phyloP scores from a whole-genome alignment of 2,797 vertebrate genomes.

The Cirrhinus molitorella region DNA sequence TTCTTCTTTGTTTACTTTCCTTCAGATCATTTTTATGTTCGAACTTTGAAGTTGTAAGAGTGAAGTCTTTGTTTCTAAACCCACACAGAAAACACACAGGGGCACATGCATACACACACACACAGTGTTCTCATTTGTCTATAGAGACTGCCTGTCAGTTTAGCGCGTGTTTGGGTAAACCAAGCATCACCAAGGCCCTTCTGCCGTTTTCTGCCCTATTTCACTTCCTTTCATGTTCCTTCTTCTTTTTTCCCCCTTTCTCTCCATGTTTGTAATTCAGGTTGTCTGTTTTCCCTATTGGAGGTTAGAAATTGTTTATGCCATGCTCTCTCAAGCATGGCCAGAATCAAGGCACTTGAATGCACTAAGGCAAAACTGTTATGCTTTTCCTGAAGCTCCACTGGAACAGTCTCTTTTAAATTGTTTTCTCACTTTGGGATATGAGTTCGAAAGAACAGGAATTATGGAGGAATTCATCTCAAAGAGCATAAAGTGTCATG shows the following conservation, averaged over 20 bases:
- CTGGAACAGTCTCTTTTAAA: constrained; percentile 32
- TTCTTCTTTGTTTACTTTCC: constrained; percentile 54
- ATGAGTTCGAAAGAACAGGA: background rate
- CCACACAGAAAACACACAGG: constrained; percentile 40
- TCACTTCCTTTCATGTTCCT: constrained; percentile 62
- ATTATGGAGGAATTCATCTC: constrained; percentile 16
- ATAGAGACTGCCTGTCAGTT: constrained; percentile 56
- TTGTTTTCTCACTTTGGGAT: constrained; percentile 24
- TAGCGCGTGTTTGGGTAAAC: constrained; percentile 51
- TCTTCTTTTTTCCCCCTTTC: constrained; percentile 34
- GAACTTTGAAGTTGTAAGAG: constrained; percentile 58
- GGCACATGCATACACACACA: constrained; percentile 21
- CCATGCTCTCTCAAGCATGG: constrained; percentile 61
- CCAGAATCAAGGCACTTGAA: constrained; percentile 46
- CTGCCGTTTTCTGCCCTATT: constrained; percentile 64
- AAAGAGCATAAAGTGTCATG: background rate
- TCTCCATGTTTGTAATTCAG: constrained; percentile 55
- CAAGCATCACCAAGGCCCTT: constrained; percentile 55
- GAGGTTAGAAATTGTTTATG: constrained; percentile 56
- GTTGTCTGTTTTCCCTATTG: constrained; percentile 61
- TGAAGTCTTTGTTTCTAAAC: constrained; percentile 55
- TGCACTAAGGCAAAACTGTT: constrained; percentile 43
- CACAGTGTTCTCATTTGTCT: constrained; percentile 52
- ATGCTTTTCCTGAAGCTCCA: constrained; percentile 28
- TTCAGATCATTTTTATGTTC: constrained; percentile 53